Conservation (phyloP, 1,140 invertebrate species). For the Cyclina sinensis region DNA sequence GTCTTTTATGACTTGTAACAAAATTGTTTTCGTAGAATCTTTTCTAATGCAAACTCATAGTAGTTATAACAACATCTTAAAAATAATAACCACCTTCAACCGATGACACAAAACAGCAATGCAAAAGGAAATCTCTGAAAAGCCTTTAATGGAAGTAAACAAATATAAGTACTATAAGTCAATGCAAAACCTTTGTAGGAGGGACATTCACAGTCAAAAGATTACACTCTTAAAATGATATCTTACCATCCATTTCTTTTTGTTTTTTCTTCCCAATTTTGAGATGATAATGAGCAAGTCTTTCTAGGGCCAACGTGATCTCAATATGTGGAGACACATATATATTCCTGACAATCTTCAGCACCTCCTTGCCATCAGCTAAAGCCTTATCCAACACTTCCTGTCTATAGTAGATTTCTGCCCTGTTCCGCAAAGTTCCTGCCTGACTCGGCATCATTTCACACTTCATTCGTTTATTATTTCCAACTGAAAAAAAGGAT, state of each 20-base stretch:
- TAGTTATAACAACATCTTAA: too few species aligned
- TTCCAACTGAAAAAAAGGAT: slow-evolving; percentile 20
- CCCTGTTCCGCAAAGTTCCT: slow-evolving; percentile 26
- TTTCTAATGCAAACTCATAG: too few species aligned
- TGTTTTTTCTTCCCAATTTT: slow-evolving; percentile 35
- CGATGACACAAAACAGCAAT: too few species aligned
- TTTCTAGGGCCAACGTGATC: slow-evolving; percentile 27
- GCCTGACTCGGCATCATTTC: slow-evolving; percentile 18
- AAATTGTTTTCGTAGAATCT: too few species aligned
- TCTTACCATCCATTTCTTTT: slow-evolving; percentile 21
- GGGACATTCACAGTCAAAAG: too few species aligned
- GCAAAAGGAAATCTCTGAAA: too few species aligned
- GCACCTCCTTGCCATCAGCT: neutral
- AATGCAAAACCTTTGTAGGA: too few species aligned
- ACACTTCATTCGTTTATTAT: slow-evolving; percentile 15
- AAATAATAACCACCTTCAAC: too few species aligned
- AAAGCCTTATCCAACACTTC: neutral
- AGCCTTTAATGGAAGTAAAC: too few species aligned
- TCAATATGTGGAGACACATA: slow-evolving; percentile 34
- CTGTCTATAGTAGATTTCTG: slow-evolving; percentile 36
- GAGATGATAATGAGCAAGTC: slow-evolving; percentile 33
- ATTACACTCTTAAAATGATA: too few species aligned
- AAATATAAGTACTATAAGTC: too few species aligned
- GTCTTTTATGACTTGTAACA: too few species aligned
- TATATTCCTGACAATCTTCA: neutral